Evolutionary conservation across 1,140 invertebrate species (phyloP).

Genomic region (Polypedilum pembai): DNA sequence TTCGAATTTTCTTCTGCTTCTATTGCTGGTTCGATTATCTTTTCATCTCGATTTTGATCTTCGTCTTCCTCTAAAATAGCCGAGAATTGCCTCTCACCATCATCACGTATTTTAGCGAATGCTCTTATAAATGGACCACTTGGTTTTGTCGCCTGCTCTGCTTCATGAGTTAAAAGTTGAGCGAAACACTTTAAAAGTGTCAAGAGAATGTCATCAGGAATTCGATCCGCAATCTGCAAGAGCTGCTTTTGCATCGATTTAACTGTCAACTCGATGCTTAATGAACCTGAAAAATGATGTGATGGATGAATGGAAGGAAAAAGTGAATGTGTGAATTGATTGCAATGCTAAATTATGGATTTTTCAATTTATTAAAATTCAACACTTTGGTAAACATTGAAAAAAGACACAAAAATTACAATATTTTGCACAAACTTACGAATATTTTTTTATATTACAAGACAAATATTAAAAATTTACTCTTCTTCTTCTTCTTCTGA

Average conservation of each 20-base stretch:
- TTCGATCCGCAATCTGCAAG: neutral
- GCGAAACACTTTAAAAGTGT: neutral
- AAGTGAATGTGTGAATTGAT: neutral
- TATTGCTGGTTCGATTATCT: neutral
- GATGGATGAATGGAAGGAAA: neutral
- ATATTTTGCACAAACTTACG: neutral
- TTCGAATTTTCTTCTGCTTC: no score
- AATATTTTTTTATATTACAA: neutral
- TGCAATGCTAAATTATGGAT: neutral
- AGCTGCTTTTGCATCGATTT: constrained; percentile 21
- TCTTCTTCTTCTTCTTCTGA: constrained; percentile 24
- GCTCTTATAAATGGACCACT: constrained; percentile 22
- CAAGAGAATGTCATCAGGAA: constrained; percentile 21
- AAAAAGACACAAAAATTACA: no score
- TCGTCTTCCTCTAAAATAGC: neutral
- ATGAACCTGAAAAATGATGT: constrained; percentile 2
- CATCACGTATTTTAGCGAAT: constrained; percentile 10
- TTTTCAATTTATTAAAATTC: no score
- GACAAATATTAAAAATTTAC: neutral
- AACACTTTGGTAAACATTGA: no score
- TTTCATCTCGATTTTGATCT: neutral
- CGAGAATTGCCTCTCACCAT: neutral
- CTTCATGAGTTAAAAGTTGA: neutral
- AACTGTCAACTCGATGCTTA: neutral
- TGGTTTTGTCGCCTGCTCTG: neutral